phyloP scores from a whole-genome alignment of 2,888 invertebrate species.

The Tuberolachnus salignus region DNA sequence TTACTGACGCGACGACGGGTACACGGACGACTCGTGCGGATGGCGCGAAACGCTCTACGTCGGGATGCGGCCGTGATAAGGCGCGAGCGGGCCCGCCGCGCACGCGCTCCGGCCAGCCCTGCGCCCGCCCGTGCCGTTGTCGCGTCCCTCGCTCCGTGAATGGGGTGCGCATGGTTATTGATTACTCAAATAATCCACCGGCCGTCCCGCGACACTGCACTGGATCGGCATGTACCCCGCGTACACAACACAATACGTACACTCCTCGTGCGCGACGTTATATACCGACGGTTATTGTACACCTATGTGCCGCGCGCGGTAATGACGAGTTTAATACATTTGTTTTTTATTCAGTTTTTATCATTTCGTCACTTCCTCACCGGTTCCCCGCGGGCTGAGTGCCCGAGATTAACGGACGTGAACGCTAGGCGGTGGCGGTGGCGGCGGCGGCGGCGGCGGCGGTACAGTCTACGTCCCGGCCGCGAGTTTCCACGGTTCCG shows the following conservation, averaged over 20 bases:
- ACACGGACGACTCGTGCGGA: conserved; percentile 22
- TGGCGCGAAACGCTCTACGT: conserved; percentile 48
- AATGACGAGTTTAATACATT: not conserved
- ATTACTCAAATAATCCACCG: conserved; percentile 50
- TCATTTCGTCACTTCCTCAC: no score
- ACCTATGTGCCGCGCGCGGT: not conserved
- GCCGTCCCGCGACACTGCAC: not conserved
- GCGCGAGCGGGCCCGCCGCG: not conserved
- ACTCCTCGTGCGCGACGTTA: conserved; percentile 33
- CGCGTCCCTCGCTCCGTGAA: conserved; percentile 31
- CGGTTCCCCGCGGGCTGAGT: no score
- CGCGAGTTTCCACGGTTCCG: conserved; percentile 4
- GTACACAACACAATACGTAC: conserved; percentile 27
- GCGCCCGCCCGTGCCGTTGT: not conserved
- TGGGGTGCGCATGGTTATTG: conserved; percentile 51
- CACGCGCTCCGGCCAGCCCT: conserved; percentile 7
- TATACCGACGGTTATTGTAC: not conserved
- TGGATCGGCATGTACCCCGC: not conserved
- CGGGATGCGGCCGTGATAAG: conserved; percentile 35
- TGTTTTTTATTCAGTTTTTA: not conserved
- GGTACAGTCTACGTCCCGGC: not conserved
- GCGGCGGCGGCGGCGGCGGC: not conserved
- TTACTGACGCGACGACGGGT: conserved; percentile 15
- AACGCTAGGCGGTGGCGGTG: not conserved
- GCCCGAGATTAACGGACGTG: no score